Evolutionary conservation across 2,797 vertebrate species (phyloP).

Genomic region (Cirrhinus molitorella): DNA sequence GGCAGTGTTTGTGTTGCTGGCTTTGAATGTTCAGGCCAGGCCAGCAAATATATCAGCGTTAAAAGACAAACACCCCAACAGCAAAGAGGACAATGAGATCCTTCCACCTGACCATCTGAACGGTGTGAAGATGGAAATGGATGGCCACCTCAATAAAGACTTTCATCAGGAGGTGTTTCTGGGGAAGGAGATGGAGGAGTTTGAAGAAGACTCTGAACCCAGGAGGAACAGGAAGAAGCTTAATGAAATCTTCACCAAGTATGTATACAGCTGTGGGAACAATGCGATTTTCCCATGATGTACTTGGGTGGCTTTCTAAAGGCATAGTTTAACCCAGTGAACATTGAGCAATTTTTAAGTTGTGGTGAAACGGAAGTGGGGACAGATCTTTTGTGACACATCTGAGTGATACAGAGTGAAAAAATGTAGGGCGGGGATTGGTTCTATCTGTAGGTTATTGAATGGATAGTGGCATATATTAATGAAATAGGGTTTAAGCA

Average conservation of each 20-base stretch:
- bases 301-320: background rate
- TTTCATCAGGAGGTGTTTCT: slow-evolving; percentile 98
- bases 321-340: background rate
- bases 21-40: slow-evolving; percentile 79
- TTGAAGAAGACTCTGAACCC: slow-evolving; percentile 93
- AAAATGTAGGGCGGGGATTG: background rate
- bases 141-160: slow-evolving; percentile 94
- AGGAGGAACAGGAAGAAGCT: slow-evolving; percentile 91
- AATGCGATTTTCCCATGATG: background rate
- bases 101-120: slow-evolving; percentile 94
- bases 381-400: background rate
- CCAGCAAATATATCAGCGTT: slow-evolving; percentile 89
- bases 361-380: background rate
- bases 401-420: background rate
- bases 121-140: slow-evolving; percentile 93
- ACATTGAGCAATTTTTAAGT: background rate
- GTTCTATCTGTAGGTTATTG: background rate
- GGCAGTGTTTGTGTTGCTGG: slow-evolving; percentile 76
- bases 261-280: slow-evolving; percentile 65
- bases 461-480: background rate
- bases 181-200: slow-evolving; percentile 91
- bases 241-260: slow-evolving; percentile 92
- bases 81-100: slow-evolving; percentile 89
- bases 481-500: background rate
- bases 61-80: slow-evolving; percentile 78